Evolutionary conservation across 2,888 invertebrate species (phyloP).

Genomic region (Rhopalosiphum nymphaeae): DNA sequence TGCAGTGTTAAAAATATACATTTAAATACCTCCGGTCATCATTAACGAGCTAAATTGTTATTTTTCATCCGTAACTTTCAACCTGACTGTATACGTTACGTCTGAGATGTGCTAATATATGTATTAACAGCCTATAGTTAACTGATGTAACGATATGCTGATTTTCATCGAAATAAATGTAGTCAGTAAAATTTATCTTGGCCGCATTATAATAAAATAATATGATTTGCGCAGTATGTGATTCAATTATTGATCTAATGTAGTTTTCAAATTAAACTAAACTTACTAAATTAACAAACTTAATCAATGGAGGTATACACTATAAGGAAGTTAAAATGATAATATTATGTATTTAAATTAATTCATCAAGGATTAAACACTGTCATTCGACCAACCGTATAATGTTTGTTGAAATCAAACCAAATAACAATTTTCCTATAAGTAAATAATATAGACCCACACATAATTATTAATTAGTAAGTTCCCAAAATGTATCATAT

Average conservation of each 20-base stretch:
- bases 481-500: neutral
- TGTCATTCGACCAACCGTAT: neutral
- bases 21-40: neutral
- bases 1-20: neutral
- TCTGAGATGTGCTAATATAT: neutral
- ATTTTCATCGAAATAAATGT: neutral
- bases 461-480: neutral
- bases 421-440: neutral
- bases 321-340: too few relatives aligned
- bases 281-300: neutral
- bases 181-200: neutral
- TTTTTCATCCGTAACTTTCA: neutral
- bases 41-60: constrained; percentile 2
- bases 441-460: neutral
- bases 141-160: neutral
- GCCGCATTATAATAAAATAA: neutral
- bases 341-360: neutral
- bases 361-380: neutral
- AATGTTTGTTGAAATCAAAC: neutral
- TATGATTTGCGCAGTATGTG: neutral
- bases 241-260: neutral
- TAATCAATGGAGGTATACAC: too few relatives aligned
- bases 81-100: neutral
- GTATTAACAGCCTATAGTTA: neutral
- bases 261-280: neutral